Base-by-base conservation (phyloP, 2,888 invertebrate species). In the Minunthozetes semirufus region DNA sequence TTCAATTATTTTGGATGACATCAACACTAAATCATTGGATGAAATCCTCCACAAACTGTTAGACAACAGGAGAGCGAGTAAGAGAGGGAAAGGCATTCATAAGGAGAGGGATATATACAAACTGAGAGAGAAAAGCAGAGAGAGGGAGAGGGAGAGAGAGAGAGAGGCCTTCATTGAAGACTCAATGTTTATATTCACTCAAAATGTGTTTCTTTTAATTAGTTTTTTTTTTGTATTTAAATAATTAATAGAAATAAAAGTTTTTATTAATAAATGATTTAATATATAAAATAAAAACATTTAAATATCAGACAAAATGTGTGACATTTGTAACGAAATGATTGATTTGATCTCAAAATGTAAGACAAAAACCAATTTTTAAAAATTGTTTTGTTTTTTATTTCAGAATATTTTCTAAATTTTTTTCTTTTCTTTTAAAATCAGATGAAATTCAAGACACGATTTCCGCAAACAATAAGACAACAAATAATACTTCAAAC, bases 241-340 rank as follows among this genome's bases (percentile, higher is more conserved):
- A 50, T 50, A 50, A 50, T 50, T 50, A 50, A 50, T 19, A n/a
- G 50, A n/a, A 19, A 50, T 50, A 19, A 50, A 2, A 50, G n/a
- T 50, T 19, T 50, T 50, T 1, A 19, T 42, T 50, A 50, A 6
- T n/a, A 50, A 50, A 50, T 50, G 50, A 27, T 25, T 27, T 19
- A 5, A 38, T 66, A 66, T 22, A 19, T 61, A 27, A 8, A 27
- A 13, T 15, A 27, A 61, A 19, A 27, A 61, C 61, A 66, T n/a
- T 1, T 6, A n/a, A 27, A 59, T 19, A 66, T 66, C n/a, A 27
- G 38, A 56, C 29, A 61, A 38, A 25, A 91, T 92, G 92, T 94
- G 94, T 89, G 94, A 94, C 89, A 90, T 91, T 86, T 94, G 94
- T 87, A 89, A 91, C 83, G 93, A 94, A 86, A 91, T 94, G 87